Evolutionary conservation across 2,113 vertebrate species (phyloP), one percentile per base, ranked within the genome.

Genomic region (Irena cyanogastra): DNA sequence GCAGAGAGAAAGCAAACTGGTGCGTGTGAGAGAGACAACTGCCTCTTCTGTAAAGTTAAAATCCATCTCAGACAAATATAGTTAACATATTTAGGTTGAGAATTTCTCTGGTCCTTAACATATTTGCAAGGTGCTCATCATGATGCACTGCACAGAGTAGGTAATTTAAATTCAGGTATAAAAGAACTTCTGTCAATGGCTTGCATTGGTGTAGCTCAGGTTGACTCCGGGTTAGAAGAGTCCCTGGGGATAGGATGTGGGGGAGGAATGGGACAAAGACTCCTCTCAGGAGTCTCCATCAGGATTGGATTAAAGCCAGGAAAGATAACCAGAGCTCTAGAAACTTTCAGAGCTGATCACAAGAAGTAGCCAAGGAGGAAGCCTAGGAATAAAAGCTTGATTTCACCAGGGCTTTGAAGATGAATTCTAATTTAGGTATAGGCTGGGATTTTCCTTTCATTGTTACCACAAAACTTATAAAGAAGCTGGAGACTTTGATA

Each of bases 321-420:
- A 87, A 78, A 95, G 90, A 75, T 42, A 88, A 83, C 27, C 26
- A 89, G 30, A 47, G 13, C 54, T 94, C 66, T 54, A 89, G 71
- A 93, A 92, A 31, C 23, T 57, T 91, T 66, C 33, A 68, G 44
- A 35, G 28, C 26, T 80, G 63, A 74, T 65, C 41, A 49, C 27
- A 86, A 87, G 65, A 39, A 89, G 35, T 10, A 87, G 72, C 60
- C 64, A 92, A 88, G 74, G 56, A 87, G 30, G 64, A 83, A 88
- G 56, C 20, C 44, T 69, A 61, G 31, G 26, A 89, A 90, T 16
- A 87, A 93, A 95, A 87, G 3, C 60, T 87, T 78, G 65, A 94
- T 89, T 93, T 89, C 79, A 87, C 35, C 30, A 81, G 60, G 56
- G 39, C 78, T 95, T 93, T 93, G 89, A 84, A 81, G 68, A 90